These are phyloP conservation scores for Onychomys leucogaster DNA, from an alignment of 2,797 vertebrate genomes.

Conservation along the genomic window DNA sequence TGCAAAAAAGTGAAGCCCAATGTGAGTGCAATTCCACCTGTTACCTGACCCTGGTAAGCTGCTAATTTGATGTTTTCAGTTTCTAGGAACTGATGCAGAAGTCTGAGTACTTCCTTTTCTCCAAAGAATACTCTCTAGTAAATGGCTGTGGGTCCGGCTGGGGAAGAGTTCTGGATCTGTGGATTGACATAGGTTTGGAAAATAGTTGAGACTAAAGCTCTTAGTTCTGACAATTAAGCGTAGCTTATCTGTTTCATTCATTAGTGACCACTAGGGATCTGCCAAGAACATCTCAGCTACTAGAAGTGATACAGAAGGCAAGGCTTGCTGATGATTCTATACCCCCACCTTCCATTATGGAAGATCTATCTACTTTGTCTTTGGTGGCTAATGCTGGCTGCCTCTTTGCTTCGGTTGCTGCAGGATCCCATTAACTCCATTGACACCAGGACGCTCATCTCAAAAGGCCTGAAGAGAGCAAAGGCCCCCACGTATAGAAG, in stretches of 20 bases:
- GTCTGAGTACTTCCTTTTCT: not conserved
- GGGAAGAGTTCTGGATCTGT: not conserved
- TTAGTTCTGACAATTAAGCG: not conserved
- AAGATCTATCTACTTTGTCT: not conserved
- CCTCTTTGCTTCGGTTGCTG: not conserved
- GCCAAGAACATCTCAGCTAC: not conserved
- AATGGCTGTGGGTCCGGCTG: not conserved
- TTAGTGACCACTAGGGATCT: not conserved
- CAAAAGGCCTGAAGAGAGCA: not conserved
- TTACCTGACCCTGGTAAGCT: not conserved
- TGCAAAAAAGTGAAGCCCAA: not conserved
- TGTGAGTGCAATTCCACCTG: not conserved
- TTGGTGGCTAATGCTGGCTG: not conserved
- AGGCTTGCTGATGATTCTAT: not conserved
- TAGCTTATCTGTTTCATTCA: constrained; percentile 13
- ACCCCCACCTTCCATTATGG: not conserved
- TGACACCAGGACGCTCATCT: constrained; percentile 1
- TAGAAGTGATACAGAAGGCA: not conserved
- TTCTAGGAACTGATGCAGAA: not conserved
- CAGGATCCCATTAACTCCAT: not conserved
- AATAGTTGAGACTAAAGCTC: not conserved
- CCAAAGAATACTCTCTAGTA: not conserved
- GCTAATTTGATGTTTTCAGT: not conserved
- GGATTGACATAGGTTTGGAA: not conserved
- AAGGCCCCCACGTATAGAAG: not conserved